Base-by-base conservation (phyloP, 2,888 invertebrate genomes). In the Dasypolia templi region DNA sequence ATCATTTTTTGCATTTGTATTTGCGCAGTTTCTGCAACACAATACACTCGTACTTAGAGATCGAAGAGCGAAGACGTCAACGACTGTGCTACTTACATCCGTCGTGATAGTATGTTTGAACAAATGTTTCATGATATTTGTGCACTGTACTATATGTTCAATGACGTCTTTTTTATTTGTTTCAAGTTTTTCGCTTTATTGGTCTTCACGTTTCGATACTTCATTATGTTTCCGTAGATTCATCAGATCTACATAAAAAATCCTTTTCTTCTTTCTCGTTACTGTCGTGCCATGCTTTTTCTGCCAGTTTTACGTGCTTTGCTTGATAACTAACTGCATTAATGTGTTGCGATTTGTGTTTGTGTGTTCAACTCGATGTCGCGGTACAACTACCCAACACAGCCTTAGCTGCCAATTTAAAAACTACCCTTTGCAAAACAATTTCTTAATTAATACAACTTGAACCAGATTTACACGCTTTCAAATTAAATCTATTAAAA, bases 31-130 rank as follows among this genome's bases (percentile, higher is more conserved):
- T 91, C 96, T 93, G 93, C 95, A 92, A 94, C 93, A 93, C 95
- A 95, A 94, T 94, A 93, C 95, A 96, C 93, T 95, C 96, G 92
- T 95, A 96, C 95, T 93, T 96, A 96, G 94, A 94, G 87, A 92
- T 95, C 83, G 93, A 95, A 89, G 95, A 94, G 90, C 90, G 93
- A 88, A 91, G 93, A 87, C 92, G 94, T 75, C 93, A 89, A 80
- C 93, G 93, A 85, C 91, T 92, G 83, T 94, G 94, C 94, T 93
- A 93, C 93, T 90, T 95, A 84, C 95, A 94, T 86, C 93, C 94
- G 81, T 91, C 93, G 83, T 91, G 87, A 94, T 94, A 91, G 95
- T 96, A 96, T 90, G 96, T 96, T 91, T 85, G 76, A 90, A 84
- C 86, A 86, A 84, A 89, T 73, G 81, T 89, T 92, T 86, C 78